Conservation (phyloP, 2,113 vertebrate species). For the Poicephalus gulielmi region DNA sequence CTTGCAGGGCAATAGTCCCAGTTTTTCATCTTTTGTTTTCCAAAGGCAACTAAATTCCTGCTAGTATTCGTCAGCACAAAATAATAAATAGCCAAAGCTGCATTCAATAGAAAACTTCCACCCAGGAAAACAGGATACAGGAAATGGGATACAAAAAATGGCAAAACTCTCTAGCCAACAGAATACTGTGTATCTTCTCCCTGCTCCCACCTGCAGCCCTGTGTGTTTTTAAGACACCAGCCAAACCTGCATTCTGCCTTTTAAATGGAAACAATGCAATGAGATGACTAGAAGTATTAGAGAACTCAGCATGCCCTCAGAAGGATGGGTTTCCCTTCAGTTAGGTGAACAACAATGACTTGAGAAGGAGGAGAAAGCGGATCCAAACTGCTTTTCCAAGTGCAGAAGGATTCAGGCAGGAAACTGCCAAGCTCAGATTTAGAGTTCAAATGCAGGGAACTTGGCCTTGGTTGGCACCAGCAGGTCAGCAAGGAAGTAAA, state of each 20-base stretch:
- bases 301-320: not conserved
- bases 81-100: not conserved
- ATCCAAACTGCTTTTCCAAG: not conserved
- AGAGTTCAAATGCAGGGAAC: slow-evolving; percentile 94
- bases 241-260: not conserved
- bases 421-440: slow-evolving; percentile 14
- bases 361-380: slow-evolving; percentile 3
- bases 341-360: not conserved
- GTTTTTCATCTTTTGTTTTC: not conserved
- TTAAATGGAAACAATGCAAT: not conserved
- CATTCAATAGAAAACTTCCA: not conserved
- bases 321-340: not conserved
- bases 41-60: not conserved
- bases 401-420: not conserved
- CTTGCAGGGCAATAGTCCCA: not conserved
- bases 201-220: not conserved
- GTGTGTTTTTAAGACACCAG: not conserved
- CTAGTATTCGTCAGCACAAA: not conserved
- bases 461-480: slow-evolving; percentile 86
- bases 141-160: slow-evolving; percentile 20
- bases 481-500: slow-evolving; percentile 94
- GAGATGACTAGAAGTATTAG: not conserved
- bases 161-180: slow-evolving; percentile 24
- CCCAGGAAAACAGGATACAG: not conserved
- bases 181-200: slow-evolving; percentile 26